phyloP scores from a whole-genome alignment of 2,888 invertebrate genomes.

The Neoascia interrupta region DNA sequence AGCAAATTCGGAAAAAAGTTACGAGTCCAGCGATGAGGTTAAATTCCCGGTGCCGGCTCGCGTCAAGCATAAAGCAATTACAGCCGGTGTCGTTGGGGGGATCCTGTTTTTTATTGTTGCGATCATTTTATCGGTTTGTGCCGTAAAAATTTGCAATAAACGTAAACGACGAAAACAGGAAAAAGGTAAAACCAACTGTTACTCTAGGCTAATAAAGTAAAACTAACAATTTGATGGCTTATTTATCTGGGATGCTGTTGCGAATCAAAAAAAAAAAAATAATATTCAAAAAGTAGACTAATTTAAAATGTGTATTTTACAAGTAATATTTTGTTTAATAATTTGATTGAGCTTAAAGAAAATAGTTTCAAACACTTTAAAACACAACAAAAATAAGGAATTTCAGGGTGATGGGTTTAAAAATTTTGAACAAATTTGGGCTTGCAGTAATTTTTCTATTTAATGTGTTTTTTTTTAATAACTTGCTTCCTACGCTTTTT shows the following conservation, averaged over 20 bases:
- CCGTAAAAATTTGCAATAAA: conserved; percentile 98
- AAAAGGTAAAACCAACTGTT: conserved; percentile 88
- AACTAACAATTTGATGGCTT: conserved; percentile 69
- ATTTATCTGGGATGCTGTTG: conserved; percentile 72
- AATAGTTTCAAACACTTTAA: conserved; percentile 1
- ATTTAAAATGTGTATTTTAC: neutral
- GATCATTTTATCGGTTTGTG: conserved; percentile 97
- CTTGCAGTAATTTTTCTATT: conserved; percentile 13
- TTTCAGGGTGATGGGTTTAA: conserved; percentile 16
- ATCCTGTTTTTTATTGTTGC: conserved; percentile 98
- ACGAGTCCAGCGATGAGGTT: conserved; percentile 92
- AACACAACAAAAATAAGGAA: conserved; percentile 20
- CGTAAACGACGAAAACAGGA: conserved; percentile 97
- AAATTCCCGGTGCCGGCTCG: conserved; percentile 94
- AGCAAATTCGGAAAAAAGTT: conserved; percentile 92
- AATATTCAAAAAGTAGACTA: conserved; percentile 4
- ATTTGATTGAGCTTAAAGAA: conserved; percentile 21
- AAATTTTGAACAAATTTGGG: conserved; percentile 22
- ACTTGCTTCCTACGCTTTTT: conserved; percentile 33
- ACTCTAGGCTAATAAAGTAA: conserved; percentile 72
- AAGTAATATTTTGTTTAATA: conserved; percentile 11
- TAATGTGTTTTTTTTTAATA: neutral
- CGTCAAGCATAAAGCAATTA: conserved; percentile 96
- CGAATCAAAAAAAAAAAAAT: conserved; percentile 39
- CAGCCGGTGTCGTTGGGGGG: conserved; percentile 97